These are phyloP conservation scores for Ariopsis seemanni DNA, from an alignment of 2,113 vertebrate genomes.

Conservation along the genomic window DNA sequence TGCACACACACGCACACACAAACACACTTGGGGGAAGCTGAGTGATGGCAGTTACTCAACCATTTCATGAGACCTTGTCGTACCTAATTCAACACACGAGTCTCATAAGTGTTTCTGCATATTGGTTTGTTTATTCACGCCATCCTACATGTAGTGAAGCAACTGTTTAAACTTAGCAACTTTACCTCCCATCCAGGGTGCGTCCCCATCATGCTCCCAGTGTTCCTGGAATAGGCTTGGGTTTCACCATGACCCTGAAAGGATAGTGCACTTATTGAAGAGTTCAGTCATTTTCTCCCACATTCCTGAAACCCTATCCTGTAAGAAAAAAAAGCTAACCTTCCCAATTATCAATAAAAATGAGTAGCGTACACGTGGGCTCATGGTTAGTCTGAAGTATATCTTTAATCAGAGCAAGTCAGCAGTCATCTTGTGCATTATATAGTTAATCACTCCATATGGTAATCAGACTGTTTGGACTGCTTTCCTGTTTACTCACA, in stretches of 20 bases:
- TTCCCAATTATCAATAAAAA: neutral
- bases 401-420: conserved; percentile 47
- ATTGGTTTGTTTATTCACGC: conserved; percentile 5
- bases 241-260: neutral
- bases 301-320: neutral
- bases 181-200: no score
- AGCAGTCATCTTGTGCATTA: conserved; percentile 50
- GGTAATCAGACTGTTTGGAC: conserved; percentile 29
- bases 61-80: conserved; percentile 26
- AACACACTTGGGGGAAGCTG: conserved; percentile 16
- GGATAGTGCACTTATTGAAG: neutral
- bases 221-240: neutral
- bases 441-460: conserved; percentile 47
- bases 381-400: neutral
- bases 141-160: neutral
- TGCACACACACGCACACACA: conserved; percentile 17
- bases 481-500: conserved; percentile 33
- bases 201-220: neutral
- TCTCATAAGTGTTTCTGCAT: conserved; percentile 1
- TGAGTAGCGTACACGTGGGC: neutral
- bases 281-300: neutral
- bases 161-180: neutral
- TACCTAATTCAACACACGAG: conserved; percentile 24
- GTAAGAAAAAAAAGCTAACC: neutral
- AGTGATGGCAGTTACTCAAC: conserved; percentile 18